A percentile compares a stretch with the other conserved stretches of the same genome.
These are phyloP conservation scores for Mellilla xanthometata DNA, from an alignment of 2,888 invertebrate genomes.

Conservation along the genomic window DNA sequence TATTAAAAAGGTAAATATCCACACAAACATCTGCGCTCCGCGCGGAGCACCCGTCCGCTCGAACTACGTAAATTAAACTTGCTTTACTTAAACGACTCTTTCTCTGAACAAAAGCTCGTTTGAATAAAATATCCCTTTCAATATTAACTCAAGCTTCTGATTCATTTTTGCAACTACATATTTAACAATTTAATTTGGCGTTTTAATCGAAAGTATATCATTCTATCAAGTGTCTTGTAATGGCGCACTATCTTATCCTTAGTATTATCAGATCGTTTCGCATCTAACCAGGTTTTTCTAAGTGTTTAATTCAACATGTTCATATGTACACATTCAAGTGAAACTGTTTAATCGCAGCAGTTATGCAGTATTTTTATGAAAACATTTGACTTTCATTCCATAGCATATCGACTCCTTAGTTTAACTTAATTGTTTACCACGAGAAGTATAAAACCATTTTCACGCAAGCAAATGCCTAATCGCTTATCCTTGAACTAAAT, in stretches of 20 bases:
- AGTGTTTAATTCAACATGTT: conserved; percentile 1
- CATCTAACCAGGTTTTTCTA: conserved; percentile 10
- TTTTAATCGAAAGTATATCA: conserved; percentile 9
- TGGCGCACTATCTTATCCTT: conserved; percentile 23
- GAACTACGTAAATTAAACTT: conserved; percentile 63
- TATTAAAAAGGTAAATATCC: conserved; percentile 46
- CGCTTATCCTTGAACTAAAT: conserved; percentile 37
- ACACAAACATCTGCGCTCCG: conserved; percentile 64
- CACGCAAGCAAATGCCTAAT: conserved; percentile 23
- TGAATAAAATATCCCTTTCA: conserved; percentile 38
- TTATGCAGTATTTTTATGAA: no score
- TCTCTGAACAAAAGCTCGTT: conserved; percentile 57
- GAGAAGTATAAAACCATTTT: conserved; percentile 12
- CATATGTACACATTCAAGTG: no score
- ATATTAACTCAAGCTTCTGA: conserved; percentile 18
- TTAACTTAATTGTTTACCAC: conserved; percentile 3
- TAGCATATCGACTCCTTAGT: neutral
- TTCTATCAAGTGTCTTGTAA: conserved; percentile 15
- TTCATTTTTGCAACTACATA: conserved; percentile 11
- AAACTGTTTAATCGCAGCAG: no score
- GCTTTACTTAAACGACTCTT: conserved; percentile 54
- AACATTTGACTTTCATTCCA: neutral
- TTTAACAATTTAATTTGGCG: neutral
- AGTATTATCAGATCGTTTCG: conserved; percentile 13
- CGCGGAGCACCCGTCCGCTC: conserved; percentile 42